A percentile compares a stretch with the other conserved stretches of the same genome.
Conservation (phyloP, 2,888 invertebrate genomes). For the Rhogogaster chlorosoma region DNA sequence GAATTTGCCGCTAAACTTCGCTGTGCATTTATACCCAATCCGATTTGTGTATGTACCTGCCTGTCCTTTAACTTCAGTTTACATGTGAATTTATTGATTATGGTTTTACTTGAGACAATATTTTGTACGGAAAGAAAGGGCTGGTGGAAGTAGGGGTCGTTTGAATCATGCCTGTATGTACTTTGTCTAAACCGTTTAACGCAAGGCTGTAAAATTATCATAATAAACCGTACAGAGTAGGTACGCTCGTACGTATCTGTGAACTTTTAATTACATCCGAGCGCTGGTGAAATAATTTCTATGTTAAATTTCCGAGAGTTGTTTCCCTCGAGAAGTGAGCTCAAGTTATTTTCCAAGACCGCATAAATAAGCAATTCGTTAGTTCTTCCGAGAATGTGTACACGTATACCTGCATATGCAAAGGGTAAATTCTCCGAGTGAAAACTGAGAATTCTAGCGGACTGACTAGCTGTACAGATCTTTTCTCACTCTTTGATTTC, state of each 20-base stretch:
- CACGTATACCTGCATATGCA: not conserved
- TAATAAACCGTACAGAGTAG: not conserved
- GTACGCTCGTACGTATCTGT: not conserved
- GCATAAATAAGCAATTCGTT: conserved; percentile 42
- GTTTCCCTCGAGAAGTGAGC: not conserved
- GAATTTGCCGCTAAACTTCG: conserved; percentile 6
- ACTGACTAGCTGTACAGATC: not conserved
- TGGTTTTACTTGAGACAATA: not conserved
- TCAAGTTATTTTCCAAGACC: not conserved
- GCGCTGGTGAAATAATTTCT: not conserved
- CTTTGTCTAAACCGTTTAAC: not conserved
- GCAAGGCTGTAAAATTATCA: not conserved
- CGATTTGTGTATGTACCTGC: not conserved
- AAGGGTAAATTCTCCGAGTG: not conserved
- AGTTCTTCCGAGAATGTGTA: conserved; percentile 1
- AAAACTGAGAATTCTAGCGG: conserved; percentile 12
- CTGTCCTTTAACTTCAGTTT: not conserved
- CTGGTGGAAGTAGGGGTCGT: not conserved
- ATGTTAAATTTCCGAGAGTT: not conserved
- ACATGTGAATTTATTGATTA: not conserved
- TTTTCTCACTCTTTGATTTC: not conserved
- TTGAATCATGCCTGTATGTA: not conserved
- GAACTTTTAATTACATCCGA: not conserved
- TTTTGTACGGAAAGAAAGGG: not conserved
- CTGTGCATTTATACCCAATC: not conserved